Evolutionary conservation across 92 coral and sea anemone genomes (phyloP).

Genomic region (Umimayanthus kanabou): DNA sequence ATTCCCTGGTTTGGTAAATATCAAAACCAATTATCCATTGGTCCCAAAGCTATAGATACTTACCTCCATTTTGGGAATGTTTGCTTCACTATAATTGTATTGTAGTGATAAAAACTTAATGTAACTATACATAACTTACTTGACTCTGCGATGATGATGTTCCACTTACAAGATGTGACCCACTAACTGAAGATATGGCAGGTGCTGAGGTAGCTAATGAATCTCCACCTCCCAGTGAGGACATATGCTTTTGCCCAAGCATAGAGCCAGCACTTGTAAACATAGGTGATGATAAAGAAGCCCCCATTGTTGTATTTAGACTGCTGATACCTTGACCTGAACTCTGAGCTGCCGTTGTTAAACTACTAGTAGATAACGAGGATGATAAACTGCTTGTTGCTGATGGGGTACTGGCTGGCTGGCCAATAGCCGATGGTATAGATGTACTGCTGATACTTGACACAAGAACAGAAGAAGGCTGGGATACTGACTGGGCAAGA

Average conservation of each 20-base stretch:
- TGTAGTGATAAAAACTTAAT: neutral
- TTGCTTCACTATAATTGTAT: no score
- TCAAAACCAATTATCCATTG: no score
- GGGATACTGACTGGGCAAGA: slow-evolving; percentile 62
- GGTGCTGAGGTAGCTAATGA: slow-evolving; percentile 69
- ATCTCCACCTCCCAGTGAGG: slow-evolving; percentile 66
- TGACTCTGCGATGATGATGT: slow-evolving; percentile 59
- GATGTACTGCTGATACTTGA: slow-evolving; percentile 29
- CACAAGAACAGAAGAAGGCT: slow-evolving; percentile 64
- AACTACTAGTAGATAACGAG: slow-evolving; percentile 20
- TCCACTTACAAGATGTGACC: slow-evolving; percentile 68
- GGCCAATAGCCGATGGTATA: slow-evolving; percentile 13
- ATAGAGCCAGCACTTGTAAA: slow-evolving; percentile 48
- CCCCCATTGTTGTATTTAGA: slow-evolving; percentile 50
- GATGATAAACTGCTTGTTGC: slow-evolving; percentile 36
- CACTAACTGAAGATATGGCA: slow-evolving; percentile 73
- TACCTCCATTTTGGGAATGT: no score
- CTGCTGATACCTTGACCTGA: slow-evolving; percentile 47
- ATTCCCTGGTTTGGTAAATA: no score
- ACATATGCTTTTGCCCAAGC: slow-evolving; percentile 53
- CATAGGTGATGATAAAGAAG: slow-evolving; percentile 43
- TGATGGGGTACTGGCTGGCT: slow-evolving; percentile 4
- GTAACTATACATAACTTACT: slow-evolving; percentile 16
- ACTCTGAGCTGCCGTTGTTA: slow-evolving; percentile 32
- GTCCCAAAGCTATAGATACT: no score